Evolutionary conservation across 1,140 invertebrate species (phyloP).

Genomic region (Hyposmocoma kahamanoa): DNA sequence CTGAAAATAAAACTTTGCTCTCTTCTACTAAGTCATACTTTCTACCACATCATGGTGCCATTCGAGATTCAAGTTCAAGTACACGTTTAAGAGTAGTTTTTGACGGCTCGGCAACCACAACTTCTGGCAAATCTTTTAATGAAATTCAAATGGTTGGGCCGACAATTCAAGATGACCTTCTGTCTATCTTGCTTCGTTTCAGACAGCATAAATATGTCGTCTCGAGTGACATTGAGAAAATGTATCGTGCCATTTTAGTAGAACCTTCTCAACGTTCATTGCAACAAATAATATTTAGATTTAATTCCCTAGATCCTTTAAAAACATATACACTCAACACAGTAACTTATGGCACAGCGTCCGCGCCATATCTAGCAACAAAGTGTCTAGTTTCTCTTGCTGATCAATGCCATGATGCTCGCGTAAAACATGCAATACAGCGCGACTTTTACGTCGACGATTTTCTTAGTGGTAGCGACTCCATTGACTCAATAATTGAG

Average conservation of each 20-base stretch:
- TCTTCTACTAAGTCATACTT: conserved; percentile 6
- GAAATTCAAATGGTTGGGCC: conserved; percentile 27
- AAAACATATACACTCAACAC: conserved; percentile 16
- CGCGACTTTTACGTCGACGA: conserved; percentile 64
- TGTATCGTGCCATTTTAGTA: conserved; percentile 33
- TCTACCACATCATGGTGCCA: conserved; percentile 42
- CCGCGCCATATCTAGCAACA: conserved; percentile 41
- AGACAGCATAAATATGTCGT: conserved; percentile 16
- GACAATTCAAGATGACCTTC: conserved; percentile 28
- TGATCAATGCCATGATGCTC: conserved; percentile 21
- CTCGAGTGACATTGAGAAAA: conserved; percentile 25
- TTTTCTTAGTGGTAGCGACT: conserved; percentile 38
- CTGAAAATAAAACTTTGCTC: too few relatives aligned
- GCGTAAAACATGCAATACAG: conserved; percentile 24
- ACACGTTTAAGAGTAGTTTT: conserved; percentile 32
- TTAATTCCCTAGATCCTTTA: conserved; percentile 5
- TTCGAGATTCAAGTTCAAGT: conserved; percentile 18
- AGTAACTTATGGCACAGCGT: conserved; percentile 25
- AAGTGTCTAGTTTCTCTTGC: conserved; percentile 37
- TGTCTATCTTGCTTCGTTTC: conserved; percentile 16
- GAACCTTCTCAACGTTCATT: conserved; percentile 23
- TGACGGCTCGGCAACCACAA: conserved; percentile 18
- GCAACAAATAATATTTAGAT: conserved; percentile 37
- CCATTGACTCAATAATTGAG: too few relatives aligned
- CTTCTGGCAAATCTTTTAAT: conserved; percentile 24